Evolutionary conservation across 1,140 invertebrate species (phyloP).

Genomic region (Scaptodrosophila lebanonensis): DNA sequence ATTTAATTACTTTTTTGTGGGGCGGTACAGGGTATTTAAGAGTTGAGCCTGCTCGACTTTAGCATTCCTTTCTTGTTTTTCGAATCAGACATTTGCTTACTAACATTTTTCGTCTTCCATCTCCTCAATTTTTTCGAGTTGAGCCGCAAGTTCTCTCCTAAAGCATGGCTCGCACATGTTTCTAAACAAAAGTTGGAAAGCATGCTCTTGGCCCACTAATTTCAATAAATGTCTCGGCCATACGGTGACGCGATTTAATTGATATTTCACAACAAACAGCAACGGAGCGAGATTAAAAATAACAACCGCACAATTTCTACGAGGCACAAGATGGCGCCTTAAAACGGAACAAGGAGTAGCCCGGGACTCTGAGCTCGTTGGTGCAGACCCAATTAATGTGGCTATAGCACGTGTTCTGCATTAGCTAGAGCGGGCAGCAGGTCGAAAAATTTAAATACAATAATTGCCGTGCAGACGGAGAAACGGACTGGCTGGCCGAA

Average conservation of each 20-base stretch:
- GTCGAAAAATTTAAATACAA: slow-evolving; percentile 42
- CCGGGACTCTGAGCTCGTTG: not conserved
- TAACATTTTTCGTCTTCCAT: too few relatives aligned
- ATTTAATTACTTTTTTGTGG: too few relatives aligned
- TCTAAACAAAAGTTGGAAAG: too few relatives aligned
- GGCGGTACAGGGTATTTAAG: too few relatives aligned
- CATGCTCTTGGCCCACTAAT: slow-evolving; percentile 10
- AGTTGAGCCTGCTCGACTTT: too few relatives aligned
- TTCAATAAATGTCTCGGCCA: slow-evolving; percentile 26
- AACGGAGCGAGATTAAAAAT: slow-evolving; percentile 29
- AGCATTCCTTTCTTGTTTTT: too few relatives aligned
- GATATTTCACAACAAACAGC: slow-evolving; percentile 35
- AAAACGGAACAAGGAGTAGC: slow-evolving; percentile 20
- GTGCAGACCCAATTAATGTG: slow-evolving; percentile 55
- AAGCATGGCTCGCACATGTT: too few relatives aligned
- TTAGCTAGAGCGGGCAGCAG: slow-evolving; percentile 43
- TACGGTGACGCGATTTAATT: slow-evolving; percentile 40
- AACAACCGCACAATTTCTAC: slow-evolving; percentile 2
- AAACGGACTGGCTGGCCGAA: slow-evolving; percentile 26
- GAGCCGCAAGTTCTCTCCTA: too few relatives aligned
- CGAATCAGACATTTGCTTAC: too few relatives aligned
- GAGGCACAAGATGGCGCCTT: slow-evolving; percentile 41
- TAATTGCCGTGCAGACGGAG: slow-evolving; percentile 36
- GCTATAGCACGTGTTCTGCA: slow-evolving; percentile 60
- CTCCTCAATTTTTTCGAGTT: too few relatives aligned